Percentiles rank a stretch among this genome's conserved stretches.
Evolutionary conservation across 2,888 invertebrate species (phyloP).

Genomic region (Mythimna ferrago): DNA sequence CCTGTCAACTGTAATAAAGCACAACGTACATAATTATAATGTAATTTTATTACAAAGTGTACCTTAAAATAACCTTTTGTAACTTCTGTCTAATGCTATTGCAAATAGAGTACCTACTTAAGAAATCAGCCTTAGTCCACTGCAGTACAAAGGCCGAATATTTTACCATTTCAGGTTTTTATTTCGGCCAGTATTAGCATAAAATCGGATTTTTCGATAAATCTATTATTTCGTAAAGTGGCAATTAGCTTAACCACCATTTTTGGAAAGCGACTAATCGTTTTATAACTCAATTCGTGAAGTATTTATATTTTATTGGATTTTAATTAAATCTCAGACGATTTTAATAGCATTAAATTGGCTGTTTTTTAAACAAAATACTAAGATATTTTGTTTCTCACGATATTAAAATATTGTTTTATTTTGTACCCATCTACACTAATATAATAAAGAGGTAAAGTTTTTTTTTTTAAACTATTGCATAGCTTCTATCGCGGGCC

Average conservation of each 20-base stretch:
- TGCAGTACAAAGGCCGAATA: not conserved
- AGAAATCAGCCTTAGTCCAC: too few relatives aligned
- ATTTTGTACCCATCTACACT: not conserved
- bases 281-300: constrained; percentile 48
- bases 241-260: constrained; percentile 33
- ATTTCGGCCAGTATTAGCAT: constrained; percentile 12
- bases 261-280: constrained; percentile 45
- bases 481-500: too few relatives aligned
- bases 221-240: constrained; percentile 33
- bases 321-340: constrained; percentile 49
- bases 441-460: too few relatives aligned
- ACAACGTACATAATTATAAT: too few relatives aligned
- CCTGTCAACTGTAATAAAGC: too few relatives aligned
- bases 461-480: too few relatives aligned
- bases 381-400: not conserved
- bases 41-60: too few relatives aligned
- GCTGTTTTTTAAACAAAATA: constrained; percentile 2
- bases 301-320: constrained; percentile 42
- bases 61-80: too few relatives aligned
- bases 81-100: too few relatives aligned
- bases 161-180: constrained; percentile 1
- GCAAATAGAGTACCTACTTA: too few relatives aligned
- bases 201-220: constrained; percentile 25
- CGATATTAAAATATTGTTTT: constrained; percentile 7
- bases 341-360: constrained; percentile 21